Base-by-base conservation (phyloP, 1,140 invertebrate genomes). In the Ruditapes philippinarum region DNA sequence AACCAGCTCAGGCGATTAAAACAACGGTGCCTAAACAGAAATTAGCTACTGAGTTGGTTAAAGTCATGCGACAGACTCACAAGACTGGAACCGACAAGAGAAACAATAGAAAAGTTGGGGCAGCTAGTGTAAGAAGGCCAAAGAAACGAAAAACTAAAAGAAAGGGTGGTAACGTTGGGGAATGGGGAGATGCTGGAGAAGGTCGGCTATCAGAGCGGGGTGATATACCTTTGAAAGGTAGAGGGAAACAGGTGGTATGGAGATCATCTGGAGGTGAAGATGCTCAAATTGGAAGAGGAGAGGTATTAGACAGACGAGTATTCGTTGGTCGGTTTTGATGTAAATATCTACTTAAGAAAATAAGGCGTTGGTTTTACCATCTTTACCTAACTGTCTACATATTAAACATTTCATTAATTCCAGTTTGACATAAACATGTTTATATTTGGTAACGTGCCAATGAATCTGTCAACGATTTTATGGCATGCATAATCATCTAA, bases 181-280 rank as follows among this genome's bases (percentile, higher is more conserved):
- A 3, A 28, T 11, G 33, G 0, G 65, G 65, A 1, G 65, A 70
- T 40, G 33, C 65, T 38, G 65, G 65, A 17, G 65, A 70, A 33
- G 65, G 65, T 70, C 65, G 65, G 4, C 28, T 70, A n/a, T 31
- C 65, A 38, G 65, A 70, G n/a, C 65, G 38, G 28, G 65, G 65
- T 28, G 65, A 0, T 4, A 33, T 31, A 31, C 65, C 65, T 5
- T 1, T 70, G 1, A 17, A 17, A 38, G 33, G 33, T 12, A 70
- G 65, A 40, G 65, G 65, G 19, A 12, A 33, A 28, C 9, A 7
- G 11, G 36, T 70, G 7, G 7, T 70, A 22, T 70, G 65, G 65
- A 70, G 65, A 38, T 38, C 25, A 2, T n/a, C 22, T 17, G 65
- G 65, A 1, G 65, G 28, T 1, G 65, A 70, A 19, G 65, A 28